phyloP scores from a whole-genome alignment of 2,113 vertebrate genomes.

The Montifringilla adamsi region DNA sequence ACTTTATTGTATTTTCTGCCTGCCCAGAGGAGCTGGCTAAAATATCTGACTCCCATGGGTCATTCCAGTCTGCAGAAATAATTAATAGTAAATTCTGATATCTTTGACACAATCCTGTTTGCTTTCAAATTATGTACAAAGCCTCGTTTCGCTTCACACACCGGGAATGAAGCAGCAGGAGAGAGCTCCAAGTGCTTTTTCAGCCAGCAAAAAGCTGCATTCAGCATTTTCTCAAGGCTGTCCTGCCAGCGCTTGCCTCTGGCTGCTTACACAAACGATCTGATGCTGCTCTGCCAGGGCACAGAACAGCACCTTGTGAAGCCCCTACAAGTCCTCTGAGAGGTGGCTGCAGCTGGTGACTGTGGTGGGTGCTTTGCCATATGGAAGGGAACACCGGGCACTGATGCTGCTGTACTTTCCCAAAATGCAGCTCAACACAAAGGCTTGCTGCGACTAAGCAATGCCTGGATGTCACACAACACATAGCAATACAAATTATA shows the following conservation, averaged over 20 bases:
- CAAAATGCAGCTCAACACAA: neutral
- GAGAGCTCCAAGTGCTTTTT: neutral
- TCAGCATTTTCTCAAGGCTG: conserved; percentile 16
- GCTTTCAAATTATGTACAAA: conserved; percentile 29
- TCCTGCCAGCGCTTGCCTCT: neutral
- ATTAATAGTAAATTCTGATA: neutral
- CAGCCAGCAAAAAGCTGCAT: conserved; percentile 18
- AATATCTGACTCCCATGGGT: conserved; percentile 6
- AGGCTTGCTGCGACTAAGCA: neutral
- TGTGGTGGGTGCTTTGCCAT: neutral
- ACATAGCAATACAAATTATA: neutral
- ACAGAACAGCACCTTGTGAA: neutral
- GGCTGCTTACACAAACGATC: neutral
- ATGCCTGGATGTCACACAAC: neutral
- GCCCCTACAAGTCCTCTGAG: neutral
- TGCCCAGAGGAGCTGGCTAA: neutral
- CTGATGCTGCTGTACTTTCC: neutral
- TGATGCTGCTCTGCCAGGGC: neutral
- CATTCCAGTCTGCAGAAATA: conserved; percentile 6
- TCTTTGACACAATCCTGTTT: conserved; percentile 6
- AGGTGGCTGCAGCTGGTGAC: neutral
- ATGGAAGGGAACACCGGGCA: rapidly evolving
- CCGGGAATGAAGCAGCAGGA: neutral
- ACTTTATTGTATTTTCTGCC: neutral
- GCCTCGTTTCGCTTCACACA: neutral